Base-by-base conservation (phyloP, 2,113 vertebrate species). In the Anguilla rostrata region DNA sequence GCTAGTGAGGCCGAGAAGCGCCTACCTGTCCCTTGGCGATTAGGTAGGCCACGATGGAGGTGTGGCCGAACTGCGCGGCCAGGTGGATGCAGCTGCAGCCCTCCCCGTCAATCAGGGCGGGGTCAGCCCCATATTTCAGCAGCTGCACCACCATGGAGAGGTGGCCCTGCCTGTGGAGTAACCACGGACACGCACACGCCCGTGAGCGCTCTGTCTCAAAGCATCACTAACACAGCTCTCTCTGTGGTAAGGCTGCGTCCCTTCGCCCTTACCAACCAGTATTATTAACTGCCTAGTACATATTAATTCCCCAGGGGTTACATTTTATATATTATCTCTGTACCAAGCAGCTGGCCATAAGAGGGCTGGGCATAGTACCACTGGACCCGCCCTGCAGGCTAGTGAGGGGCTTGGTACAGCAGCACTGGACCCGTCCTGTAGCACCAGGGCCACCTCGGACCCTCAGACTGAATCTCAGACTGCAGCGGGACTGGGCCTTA, bases 91-190 rank as follows among this genome's bases (percentile, higher is more conserved):
- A 99, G 96, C 98, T 99, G 94, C 98, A 99, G 88, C 98, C 98
- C 94, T 99, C 98, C 78, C 98, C 98, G 82, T 99, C 98, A 86
- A 99, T 99, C 91, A 99, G 94, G 53, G 98, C 99, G 1, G 98
- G 98, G 92, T 99, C 98, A 46, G 98, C 97, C 4, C 98, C 98
- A 2, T 98, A 99, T 91, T 99, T 99, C 97, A 99, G 97, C 91
- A 99, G 96, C 92, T 99, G 98, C 86, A 99, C 98, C 94, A 99
- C 98, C 98, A 99, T 99, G 90, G 98, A 98, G 88, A 99, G 95
- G 92, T 99, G 98, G 85, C 98, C 98, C 94, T 99, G 98, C 91
- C 98, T 99, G 87, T 5, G 39, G 66, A 5, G 82, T 5, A 66
- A 78, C 29, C 53, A 20, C 49, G 60, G 40, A 71, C 11, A 83